Percentiles rank a stretch among this genome's conserved stretches.
phyloP scores from a whole-genome alignment of 1,140 invertebrate genomes.

The Bradynema listronoti region DNA sequence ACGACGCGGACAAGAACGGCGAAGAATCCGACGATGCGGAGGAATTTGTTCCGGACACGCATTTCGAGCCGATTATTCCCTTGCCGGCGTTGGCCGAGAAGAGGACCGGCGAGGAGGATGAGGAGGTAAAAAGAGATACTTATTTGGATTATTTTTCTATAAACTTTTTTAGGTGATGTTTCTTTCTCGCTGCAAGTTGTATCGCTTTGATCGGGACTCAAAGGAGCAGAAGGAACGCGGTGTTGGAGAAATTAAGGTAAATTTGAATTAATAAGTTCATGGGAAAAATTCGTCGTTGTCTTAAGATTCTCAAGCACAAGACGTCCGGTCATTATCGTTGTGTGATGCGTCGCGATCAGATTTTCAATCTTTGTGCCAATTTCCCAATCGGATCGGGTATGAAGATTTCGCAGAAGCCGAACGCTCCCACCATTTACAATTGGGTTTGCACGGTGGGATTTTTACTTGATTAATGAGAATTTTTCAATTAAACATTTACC shows the following conservation, averaged over 20 bases:
- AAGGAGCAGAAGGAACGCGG: slow-evolving; percentile 62
- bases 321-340: slow-evolving; percentile 44
- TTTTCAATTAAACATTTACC: no score
- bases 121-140: slow-evolving; percentile 23
- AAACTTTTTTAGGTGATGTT: slow-evolving; percentile 38
- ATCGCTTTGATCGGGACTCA: slow-evolving; percentile 39
- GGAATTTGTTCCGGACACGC: slow-evolving; percentile 22
- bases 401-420: slow-evolving; percentile 17
- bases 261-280: neutral
- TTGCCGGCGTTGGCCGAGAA: slow-evolving; percentile 59
- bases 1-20: slow-evolving; percentile 7
- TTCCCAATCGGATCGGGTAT: slow-evolving; percentile 19
- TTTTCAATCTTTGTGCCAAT: slow-evolving; percentile 61
- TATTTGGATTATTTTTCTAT: neutral
- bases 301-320: slow-evolving; percentile 22
- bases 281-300: neutral
- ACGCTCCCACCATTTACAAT: slow-evolving; percentile 22
- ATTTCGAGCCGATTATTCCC: slow-evolving; percentile 61
- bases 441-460: slow-evolving; percentile 24
- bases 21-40: slow-evolving; percentile 23
- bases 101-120: slow-evolving; percentile 51
- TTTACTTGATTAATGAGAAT: neutral
- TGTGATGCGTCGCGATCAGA: slow-evolving; percentile 61
- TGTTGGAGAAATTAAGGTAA: slow-evolving; percentile 59
- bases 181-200: slow-evolving; percentile 42